Conservation (phyloP, 2,113 vertebrate species). For the Rhipidura dahli region DNA sequence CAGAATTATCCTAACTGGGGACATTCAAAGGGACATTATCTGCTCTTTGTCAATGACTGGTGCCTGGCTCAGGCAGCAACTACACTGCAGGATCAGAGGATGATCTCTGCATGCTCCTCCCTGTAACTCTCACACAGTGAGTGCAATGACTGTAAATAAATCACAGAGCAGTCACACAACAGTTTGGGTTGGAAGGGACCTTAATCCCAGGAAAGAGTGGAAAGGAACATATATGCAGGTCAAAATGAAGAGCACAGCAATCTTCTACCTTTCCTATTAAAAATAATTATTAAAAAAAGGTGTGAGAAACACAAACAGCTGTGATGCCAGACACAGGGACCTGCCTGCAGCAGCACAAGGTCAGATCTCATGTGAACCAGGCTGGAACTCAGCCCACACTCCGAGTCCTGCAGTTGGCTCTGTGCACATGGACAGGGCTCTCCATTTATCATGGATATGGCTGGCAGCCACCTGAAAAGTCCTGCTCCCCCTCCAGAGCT, state of each 20-base stretch:
- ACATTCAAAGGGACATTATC: slow-evolving; percentile 32
- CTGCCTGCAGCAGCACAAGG: background rate
- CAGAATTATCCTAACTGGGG: slow-evolving; percentile 25
- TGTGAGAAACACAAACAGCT: background rate
- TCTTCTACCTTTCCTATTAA: background rate
- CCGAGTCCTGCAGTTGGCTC: background rate
- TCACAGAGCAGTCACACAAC: background rate
- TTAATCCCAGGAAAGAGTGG: background rate
- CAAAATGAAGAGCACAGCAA: background rate
- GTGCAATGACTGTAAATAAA: background rate
- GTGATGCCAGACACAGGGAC: background rate
- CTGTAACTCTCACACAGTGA: background rate
- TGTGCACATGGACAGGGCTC: background rate
- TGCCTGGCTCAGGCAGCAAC: background rate
- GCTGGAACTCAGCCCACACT: background rate
- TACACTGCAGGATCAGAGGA: background rate
- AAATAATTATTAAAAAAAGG: background rate
- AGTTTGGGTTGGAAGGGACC: background rate
- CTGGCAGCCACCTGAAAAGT: background rate
- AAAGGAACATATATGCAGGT: background rate
- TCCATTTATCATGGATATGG: background rate
- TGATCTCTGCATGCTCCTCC: background rate
- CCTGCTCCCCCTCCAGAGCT: background rate
- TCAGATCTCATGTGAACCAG: background rate
- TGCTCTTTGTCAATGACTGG: background rate